A percentile compares a stretch with the other conserved stretches of the same genome.
Evolutionary conservation across 2,888 invertebrate genomes (phyloP).

Genomic region (Phaonia tiefii): DNA sequence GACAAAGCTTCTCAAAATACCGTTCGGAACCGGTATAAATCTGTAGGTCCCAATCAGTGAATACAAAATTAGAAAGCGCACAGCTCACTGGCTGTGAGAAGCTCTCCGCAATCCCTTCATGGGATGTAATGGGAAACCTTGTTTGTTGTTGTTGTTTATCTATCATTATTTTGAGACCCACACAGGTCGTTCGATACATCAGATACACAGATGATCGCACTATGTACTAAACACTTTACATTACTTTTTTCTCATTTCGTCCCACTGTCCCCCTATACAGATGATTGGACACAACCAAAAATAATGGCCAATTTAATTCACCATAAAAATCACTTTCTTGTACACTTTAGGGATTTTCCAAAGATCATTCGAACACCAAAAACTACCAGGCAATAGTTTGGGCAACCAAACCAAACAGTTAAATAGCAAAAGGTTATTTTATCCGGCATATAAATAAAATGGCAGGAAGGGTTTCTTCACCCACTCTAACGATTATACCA

Average conservation of each 20-base stretch:
- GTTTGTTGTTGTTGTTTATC: too few species aligned
- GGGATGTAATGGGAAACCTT: too few species aligned
- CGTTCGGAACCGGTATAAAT: too few species aligned
- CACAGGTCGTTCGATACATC: too few species aligned
- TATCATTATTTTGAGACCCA: too few species aligned
- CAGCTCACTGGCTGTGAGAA: too few species aligned
- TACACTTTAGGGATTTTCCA: constrained; percentile 45
- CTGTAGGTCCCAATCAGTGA: too few species aligned
- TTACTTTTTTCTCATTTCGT: background rate
- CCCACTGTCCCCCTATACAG: constrained; percentile 12
- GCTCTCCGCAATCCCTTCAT: too few species aligned
- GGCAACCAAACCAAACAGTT: constrained; percentile 19
- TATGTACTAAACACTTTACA: background rate
- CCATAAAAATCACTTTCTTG: constrained; percentile 5
- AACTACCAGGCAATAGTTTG: constrained; percentile 24
- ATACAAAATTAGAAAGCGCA: too few species aligned
- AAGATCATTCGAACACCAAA: constrained; percentile 35
- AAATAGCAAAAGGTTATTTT: constrained; percentile 61
- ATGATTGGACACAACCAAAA: constrained; percentile 41
- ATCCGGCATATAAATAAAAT: constrained; percentile 30
- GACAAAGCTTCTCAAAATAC: too few species aligned
- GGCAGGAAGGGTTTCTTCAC: constrained; percentile 26
- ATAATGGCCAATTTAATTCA: constrained; percentile 57
- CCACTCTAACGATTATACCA: constrained; percentile 22
- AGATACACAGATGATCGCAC: too few species aligned